Evolutionary conservation across 2,888 invertebrate species (phyloP).

Genomic region (Nephrotoma flavescens): DNA sequence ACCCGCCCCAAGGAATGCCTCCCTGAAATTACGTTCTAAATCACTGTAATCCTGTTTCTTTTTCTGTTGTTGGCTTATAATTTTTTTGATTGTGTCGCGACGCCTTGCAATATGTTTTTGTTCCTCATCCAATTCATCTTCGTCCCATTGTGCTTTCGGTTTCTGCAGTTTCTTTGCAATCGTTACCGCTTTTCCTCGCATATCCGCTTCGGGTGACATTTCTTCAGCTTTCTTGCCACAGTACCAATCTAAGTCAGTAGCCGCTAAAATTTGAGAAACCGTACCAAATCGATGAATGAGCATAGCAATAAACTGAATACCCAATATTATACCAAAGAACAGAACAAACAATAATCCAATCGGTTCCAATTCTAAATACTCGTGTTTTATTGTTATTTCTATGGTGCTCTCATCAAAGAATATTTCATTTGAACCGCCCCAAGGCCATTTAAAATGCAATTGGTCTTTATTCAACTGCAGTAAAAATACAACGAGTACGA

Average conservation of each 20-base stretch:
- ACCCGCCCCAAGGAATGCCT: slow-evolving; percentile 11
- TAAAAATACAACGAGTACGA: slow-evolving; percentile 57
- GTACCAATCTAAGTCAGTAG: slow-evolving; percentile 41
- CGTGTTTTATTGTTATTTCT: slow-evolving; percentile 38
- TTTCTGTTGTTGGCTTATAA: slow-evolving; percentile 22
- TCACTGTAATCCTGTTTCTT: slow-evolving; percentile 25
- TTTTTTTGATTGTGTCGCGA: slow-evolving; percentile 25
- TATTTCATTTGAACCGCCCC: slow-evolving; percentile 39
- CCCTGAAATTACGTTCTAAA: slow-evolving; percentile 25
- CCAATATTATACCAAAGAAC: slow-evolving; percentile 52
- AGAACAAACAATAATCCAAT: slow-evolving; percentile 58
- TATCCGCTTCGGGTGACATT: slow-evolving; percentile 32
- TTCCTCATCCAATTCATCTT: slow-evolving; percentile 21
- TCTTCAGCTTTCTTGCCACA: slow-evolving; percentile 4
- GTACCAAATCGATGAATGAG: slow-evolving; percentile 61
- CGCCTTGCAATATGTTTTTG: slow-evolving; percentile 17
- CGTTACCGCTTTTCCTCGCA: slow-evolving; percentile 43
- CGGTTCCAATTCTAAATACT: slow-evolving; percentile 52
- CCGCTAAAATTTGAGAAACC: slow-evolving; percentile 55
- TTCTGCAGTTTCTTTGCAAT: slow-evolving; percentile 41
- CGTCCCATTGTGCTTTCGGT: slow-evolving; percentile 25
- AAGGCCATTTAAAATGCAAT: slow-evolving; percentile 53
- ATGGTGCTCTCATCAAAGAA: slow-evolving; percentile 30
- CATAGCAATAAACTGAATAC: slow-evolving; percentile 61
- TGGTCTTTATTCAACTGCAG: slow-evolving; percentile 57